Conservation (phyloP, 1,140 invertebrate species). For the Spodoptera litura region DNA sequence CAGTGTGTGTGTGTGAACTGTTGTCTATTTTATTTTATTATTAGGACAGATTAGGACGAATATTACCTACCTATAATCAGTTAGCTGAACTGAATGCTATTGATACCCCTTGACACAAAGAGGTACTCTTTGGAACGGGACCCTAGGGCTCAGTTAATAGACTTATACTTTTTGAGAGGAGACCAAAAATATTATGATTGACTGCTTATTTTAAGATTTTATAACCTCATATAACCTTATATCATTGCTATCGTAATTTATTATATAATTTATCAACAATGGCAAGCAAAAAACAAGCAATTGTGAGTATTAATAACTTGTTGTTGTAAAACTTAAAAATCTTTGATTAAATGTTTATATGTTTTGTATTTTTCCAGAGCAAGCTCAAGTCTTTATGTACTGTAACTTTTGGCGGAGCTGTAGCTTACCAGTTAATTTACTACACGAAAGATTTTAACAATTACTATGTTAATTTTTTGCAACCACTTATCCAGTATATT, state of each 20-base stretch:
- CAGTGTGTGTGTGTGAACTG: no score
- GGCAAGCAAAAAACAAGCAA: not conserved
- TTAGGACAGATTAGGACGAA: no score
- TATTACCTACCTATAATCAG: no score
- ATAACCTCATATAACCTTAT: no score
- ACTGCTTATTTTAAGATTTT: not conserved
- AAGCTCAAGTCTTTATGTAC: conserved; percentile 85
- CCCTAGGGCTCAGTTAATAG: no score
- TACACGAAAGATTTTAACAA: conserved; percentile 90
- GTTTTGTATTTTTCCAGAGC: conserved; percentile 80
- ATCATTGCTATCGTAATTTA: not conserved
- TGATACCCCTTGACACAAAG: no score
- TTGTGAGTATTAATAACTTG: not conserved
- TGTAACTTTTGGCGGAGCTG: conserved; percentile 87
- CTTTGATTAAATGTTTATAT: not conserved
- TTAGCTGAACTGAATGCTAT: no score
- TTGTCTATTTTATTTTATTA: no score
- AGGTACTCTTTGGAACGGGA: no score
- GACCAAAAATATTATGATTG: not conserved
- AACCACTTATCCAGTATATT: conserved; percentile 89
- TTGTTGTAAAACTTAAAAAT: not conserved
- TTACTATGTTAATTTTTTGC: conserved; percentile 91
- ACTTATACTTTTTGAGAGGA: no score
- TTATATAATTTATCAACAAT: not conserved
- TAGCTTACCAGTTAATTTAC: conserved; percentile 88